A percentile compares a stretch with the other conserved stretches of the same genome.
phyloP scores from a whole-genome alignment of 2,888 invertebrate species.

The Sceliomorpha sp. region DNA sequence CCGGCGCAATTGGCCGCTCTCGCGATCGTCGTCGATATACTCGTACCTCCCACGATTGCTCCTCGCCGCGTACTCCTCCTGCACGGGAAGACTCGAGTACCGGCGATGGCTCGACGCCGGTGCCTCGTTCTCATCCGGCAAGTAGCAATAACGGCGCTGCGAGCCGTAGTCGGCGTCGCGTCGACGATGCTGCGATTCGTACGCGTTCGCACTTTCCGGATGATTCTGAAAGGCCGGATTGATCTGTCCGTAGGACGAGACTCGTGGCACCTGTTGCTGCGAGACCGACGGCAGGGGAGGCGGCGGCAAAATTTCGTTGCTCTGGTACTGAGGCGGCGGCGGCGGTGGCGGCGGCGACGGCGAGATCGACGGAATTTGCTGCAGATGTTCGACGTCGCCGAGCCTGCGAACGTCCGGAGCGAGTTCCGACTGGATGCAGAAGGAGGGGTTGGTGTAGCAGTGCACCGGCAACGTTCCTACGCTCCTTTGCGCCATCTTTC shows the following conservation, averaged over 20 bases:
- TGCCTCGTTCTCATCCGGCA: conserved; percentile 59
- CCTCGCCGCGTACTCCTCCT: conserved; percentile 59
- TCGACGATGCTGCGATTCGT: too few relatives aligned
- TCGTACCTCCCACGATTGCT: conserved; percentile 69
- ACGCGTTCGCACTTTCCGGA: conserved; percentile 49
- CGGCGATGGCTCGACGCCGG: conserved; percentile 56
- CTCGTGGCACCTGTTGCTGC: not conserved
- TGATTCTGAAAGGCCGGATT: conserved; percentile 70
- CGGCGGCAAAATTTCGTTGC: conserved; percentile 60
- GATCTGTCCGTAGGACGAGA: conserved; percentile 63
- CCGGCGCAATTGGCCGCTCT: conserved; percentile 60
- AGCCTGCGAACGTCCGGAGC: conserved; percentile 76
- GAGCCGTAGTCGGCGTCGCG: conserved; percentile 8
- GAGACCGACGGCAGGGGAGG: conserved; percentile 29
- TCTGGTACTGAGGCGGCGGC: conserved; percentile 69
- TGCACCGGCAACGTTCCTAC: conserved; percentile 72
- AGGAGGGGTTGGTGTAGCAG: conserved; percentile 90
- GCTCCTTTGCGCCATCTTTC: conserved; percentile 58
- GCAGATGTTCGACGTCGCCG: conserved; percentile 61
- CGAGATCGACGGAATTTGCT: conserved; percentile 49
- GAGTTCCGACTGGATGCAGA: conserved; percentile 89
- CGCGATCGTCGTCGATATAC: conserved; percentile 70
- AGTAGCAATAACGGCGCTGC: conserved; percentile 66
- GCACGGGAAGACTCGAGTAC: conserved; percentile 67
- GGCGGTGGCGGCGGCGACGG: conserved; percentile 67